Evolutionary conservation across 2,888 invertebrate species (phyloP).

Genomic region (Drosophila paracracens): DNA sequence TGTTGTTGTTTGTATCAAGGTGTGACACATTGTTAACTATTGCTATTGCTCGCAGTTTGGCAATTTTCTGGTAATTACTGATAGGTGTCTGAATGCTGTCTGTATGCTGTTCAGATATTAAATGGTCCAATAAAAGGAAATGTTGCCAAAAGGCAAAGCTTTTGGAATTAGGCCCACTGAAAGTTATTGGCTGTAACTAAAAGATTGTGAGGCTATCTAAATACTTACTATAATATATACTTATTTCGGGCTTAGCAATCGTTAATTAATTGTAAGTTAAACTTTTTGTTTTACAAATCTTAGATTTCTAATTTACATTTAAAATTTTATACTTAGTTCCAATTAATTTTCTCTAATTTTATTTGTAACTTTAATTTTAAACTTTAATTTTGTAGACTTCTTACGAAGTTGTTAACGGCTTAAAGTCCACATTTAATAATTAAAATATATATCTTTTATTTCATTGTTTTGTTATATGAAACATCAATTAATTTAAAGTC

Average conservation of each 20-base stretch:
- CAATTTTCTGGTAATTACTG: slow-evolving; percentile 75
- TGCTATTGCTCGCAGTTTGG: slow-evolving; percentile 32
- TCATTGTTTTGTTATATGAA: not conserved
- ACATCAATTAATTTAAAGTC: not conserved
- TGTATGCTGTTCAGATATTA: slow-evolving; percentile 20
- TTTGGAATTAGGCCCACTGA: not conserved
- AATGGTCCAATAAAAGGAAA: slow-evolving; percentile 27
- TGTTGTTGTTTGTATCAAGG: slow-evolving; percentile 8
- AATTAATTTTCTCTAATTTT: not conserved
- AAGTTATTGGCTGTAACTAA: no score
- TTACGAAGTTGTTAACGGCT: not conserved
- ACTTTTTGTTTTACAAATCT: not conserved
- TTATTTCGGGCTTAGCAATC: not conserved
- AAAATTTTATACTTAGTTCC: not conserved
- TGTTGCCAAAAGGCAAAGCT: not conserved
- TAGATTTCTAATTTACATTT: accelerated
- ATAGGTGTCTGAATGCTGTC: slow-evolving; percentile 27
- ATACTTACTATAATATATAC: not conserved
- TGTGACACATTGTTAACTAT: slow-evolving; percentile 50
- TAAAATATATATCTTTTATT: accelerated
- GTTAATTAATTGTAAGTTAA: not conserved
- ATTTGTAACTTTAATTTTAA: not conserved
- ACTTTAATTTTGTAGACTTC: not conserved
- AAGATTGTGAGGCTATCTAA: not conserved
- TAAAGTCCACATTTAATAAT: not conserved